Conservation (phyloP, 2,113 vertebrate genomes). For the Brienomyrus brachyistius region DNA sequence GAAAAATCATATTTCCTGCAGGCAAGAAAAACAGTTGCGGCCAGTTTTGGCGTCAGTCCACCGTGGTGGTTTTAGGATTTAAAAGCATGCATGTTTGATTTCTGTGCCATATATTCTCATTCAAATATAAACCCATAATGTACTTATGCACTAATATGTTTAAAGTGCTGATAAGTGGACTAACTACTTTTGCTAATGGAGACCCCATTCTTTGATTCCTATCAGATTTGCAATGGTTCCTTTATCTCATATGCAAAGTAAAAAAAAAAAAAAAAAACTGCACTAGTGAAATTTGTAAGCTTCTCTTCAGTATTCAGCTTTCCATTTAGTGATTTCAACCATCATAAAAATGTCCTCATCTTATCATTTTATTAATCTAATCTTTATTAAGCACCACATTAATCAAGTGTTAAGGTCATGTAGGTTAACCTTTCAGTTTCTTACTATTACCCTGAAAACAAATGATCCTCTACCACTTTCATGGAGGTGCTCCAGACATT, state of each 20-base stretch:
- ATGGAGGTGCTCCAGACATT: not conserved
- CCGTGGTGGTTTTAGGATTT: not conserved
- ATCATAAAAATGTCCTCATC: slow-evolving; percentile 1
- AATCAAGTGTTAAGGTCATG: not conserved
- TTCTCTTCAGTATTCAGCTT: not conserved
- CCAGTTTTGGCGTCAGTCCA: not conserved
- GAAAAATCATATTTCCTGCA: slow-evolving; percentile 5
- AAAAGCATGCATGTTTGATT: not conserved
- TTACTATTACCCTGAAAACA: not conserved
- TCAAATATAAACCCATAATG: not conserved
- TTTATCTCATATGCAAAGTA: not conserved
- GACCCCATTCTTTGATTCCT: not conserved
- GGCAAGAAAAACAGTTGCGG: not conserved
- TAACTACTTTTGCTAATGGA: not conserved
- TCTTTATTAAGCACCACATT: slow-evolving; percentile 2
- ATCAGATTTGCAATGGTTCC: not conserved
- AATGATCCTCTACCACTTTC: not conserved
- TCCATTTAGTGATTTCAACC: not conserved
- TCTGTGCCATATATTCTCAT: not conserved
- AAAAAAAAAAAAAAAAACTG: not conserved
- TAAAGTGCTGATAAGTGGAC: not conserved
- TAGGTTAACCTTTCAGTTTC: not conserved
- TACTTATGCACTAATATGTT: not conserved
- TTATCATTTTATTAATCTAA: slow-evolving; percentile 3
- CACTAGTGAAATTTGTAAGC: not conserved